Conservation (phyloP, 2,797 vertebrate species). For the Heteromormyrus szaboi region DNA sequence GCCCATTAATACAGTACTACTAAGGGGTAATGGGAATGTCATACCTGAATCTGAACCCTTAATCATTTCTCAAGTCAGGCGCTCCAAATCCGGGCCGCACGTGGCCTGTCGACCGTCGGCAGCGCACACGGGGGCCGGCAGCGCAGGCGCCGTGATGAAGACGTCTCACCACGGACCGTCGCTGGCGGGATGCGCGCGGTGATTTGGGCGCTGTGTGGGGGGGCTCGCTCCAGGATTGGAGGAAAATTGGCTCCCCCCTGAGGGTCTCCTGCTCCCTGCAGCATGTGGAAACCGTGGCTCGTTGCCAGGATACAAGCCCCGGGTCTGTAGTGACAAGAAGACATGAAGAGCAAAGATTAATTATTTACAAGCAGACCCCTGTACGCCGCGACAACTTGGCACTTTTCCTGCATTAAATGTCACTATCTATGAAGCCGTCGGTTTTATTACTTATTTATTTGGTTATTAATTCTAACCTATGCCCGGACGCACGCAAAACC, state of each 20-base stretch:
- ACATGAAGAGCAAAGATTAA: conserved; percentile 84
- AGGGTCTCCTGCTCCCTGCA: conserved; percentile 73
- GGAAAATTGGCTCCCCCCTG: conserved; percentile 76
- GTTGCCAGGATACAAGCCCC: conserved; percentile 84
- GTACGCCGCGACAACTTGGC: conserved; percentile 75
- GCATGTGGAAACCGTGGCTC: conserved; percentile 73
- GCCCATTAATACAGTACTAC: conserved; percentile 1
- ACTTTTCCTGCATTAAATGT: conserved; percentile 75
- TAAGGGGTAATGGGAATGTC: conserved; percentile 8
- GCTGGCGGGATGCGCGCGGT: conserved; percentile 22
- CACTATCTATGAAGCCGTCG: conserved; percentile 68
- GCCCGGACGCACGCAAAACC: conserved; percentile 19
- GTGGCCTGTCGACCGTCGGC: background rate
- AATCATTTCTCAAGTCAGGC: background rate
- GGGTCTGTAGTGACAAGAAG: conserved; percentile 80
- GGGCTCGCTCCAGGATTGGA: conserved; percentile 58
- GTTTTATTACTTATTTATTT: conserved; percentile 63
- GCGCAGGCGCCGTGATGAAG: conserved; percentile 30
- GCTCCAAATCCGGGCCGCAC: background rate
- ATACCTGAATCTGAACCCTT: conserved; percentile 4
- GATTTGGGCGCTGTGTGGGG: background rate
- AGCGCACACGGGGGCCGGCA: background rate
- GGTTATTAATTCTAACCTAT: conserved; percentile 44
- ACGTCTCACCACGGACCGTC: conserved; percentile 15
- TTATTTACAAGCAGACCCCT: conserved; percentile 83